Evolutionary conservation across 2,797 vertebrate genomes (phyloP).

Genomic region (Cyclura pinguis): DNA sequence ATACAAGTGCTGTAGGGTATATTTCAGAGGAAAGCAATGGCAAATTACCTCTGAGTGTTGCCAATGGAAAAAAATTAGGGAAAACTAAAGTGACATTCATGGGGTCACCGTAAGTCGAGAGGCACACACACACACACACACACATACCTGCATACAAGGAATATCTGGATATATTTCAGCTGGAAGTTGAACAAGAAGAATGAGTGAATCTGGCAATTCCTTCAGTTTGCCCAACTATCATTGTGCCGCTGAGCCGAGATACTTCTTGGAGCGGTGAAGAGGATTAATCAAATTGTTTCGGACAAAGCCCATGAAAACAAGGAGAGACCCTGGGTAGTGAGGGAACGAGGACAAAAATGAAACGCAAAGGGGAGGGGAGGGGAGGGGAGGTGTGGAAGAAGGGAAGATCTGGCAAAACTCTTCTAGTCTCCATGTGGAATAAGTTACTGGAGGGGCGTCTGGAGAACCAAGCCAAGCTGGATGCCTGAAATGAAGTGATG

Average conservation of each 20-base stretch:
- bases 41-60: too few species aligned
- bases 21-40: too few species aligned
- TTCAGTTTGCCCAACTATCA: conserved; percentile 62
- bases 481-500: conserved; percentile 34
- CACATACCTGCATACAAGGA: too few species aligned
- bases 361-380: conserved; percentile 16
- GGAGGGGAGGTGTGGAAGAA: conserved; percentile 13
- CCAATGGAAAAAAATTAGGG: too few species aligned
- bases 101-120: conserved; percentile 17
- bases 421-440: conserved; percentile 61
- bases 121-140: too few species aligned
- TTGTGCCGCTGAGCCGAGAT: conserved; percentile 50
- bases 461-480: conserved; percentile 22
- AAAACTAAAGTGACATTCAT: background rate
- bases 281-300: conserved; percentile 71
- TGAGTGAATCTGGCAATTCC: conserved; percentile 50
- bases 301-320: conserved; percentile 73
- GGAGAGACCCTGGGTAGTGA: conserved; percentile 44
- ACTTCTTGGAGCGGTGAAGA: conserved; percentile 63
- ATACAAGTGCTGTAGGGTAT: too few species aligned
- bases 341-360: conserved; percentile 32
- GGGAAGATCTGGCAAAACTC: conserved; percentile 49
- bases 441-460: conserved; percentile 45
- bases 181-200: conserved; percentile 55
- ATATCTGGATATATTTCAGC: conserved; percentile 37